Conservation (phyloP, 2,888 invertebrate species). For the Hylaea fasciaria region DNA sequence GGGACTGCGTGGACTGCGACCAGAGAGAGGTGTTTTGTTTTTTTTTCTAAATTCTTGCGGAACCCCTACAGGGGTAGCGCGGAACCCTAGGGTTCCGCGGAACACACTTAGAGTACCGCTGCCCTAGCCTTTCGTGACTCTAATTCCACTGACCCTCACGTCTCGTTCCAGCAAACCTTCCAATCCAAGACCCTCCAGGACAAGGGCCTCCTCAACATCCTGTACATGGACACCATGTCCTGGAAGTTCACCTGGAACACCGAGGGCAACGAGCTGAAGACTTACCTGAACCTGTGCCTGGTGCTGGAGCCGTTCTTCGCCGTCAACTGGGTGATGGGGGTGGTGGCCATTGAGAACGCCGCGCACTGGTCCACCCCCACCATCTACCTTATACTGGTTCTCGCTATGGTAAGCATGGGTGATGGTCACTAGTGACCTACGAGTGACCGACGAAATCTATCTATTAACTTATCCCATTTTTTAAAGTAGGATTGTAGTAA, state of each 20-base stretch:
- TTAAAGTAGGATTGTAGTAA: too few species aligned
- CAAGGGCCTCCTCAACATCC: conserved; percentile 66
- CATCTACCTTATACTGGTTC: conserved; percentile 83
- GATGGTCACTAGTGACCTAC: not conserved
- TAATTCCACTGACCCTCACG: not conserved
- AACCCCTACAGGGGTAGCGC: too few species aligned
- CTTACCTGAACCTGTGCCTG: conserved; percentile 86
- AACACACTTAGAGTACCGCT: too few species aligned
- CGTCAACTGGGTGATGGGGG: conserved; percentile 90
- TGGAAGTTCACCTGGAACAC: conserved; percentile 78
- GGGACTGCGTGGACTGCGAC: too few species aligned
- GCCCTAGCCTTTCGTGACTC: too few species aligned
- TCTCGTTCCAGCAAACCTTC: conserved; percentile 41
- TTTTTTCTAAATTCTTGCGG: too few species aligned
- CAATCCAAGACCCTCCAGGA: conserved; percentile 62
- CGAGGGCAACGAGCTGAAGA: conserved; percentile 85
- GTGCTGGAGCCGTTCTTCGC: conserved; percentile 89
- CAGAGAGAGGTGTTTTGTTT: too few species aligned
- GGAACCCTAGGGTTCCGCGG: too few species aligned
- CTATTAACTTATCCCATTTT: too few species aligned
- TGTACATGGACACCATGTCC: conserved; percentile 80
- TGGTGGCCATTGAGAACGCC: conserved; percentile 89
- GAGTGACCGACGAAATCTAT: too few species aligned
- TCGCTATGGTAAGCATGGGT: conserved; percentile 84
- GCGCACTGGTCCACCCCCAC: conserved; percentile 85